Evolutionary conservation across 2,113 vertebrate species (phyloP), one percentile per base, ranked within the genome.

Genomic region (Oryzias melastigma): DNA sequence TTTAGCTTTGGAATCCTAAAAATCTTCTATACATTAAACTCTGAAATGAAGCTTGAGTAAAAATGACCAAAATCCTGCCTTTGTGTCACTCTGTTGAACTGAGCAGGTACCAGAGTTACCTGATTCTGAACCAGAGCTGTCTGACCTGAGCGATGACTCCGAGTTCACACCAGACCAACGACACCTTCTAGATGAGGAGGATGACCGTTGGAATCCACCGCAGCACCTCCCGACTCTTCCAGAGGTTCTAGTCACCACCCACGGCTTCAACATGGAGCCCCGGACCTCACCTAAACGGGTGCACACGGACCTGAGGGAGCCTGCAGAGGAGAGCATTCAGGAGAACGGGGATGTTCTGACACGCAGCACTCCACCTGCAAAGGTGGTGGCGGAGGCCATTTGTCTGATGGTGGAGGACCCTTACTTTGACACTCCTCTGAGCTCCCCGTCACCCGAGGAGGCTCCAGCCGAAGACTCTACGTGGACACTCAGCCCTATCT

Each of bases 321-420:
- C 49, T n/a, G 20, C 43, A 4, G 40, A 0, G 2, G 57, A 57
- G 10, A 53, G 35, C 3, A 12, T 35, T 3, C 35, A 66, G 45
- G 52, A 27, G 22, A 27, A 17, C 3, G 14, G 72, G 1, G 50
- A 18, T 20, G 0, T 48, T 4, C 40, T 27, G 0, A 40, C 69
- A 12, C 25, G 16, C 15, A 45, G 58, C 10, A 19, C 25, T 18
- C 42, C 51, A 8, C 19, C 77, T 8, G 5, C 47, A 42, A 41
- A 58, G 0, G 43, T 4, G 3, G 47, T 58, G 48, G 18, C 62
- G 1, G 52, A 58, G 4, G 58, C 65, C 2, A 16, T 85, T 40
- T 86, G 85, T 68, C 50, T 78, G 17, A 88, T 86, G 46, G 90
- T 93, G 70, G 92, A 93, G 50, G 92, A 93, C 66, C 91, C 92